phyloP scores from a whole-genome alignment of 2,113 vertebrate genomes.

The Engystomops pustulosus region DNA sequence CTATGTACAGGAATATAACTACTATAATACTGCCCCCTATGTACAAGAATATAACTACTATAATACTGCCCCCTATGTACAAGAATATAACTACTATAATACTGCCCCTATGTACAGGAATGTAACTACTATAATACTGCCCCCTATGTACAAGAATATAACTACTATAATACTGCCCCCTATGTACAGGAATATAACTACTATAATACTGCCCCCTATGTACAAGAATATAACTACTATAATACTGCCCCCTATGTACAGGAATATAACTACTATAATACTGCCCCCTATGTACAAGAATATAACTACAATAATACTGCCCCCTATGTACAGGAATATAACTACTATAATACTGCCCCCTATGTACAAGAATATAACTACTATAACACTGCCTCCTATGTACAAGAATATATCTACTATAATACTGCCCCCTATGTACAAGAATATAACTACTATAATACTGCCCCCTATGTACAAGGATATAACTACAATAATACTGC shows the following conservation, averaged over 20 bases:
- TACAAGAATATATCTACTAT: not conserved
- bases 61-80: not conserved
- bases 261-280: not conserved
- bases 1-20: not conserved
- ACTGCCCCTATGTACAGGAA: not conserved
- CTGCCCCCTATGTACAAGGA: conserved; percentile 3
- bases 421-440: not conserved
- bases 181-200: too few species aligned
- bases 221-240: too few species aligned
- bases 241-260: too few species aligned
- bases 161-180: too few species aligned
- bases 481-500: conserved; percentile 11
- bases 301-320: not conserved
- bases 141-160: too few species aligned
- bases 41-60: conserved; percentile 6
- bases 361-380: not conserved
- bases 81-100: conserved; percentile 12
- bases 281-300: not conserved
- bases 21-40: conserved; percentile 12
- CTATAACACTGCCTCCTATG: conserved; percentile 7
- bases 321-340: not conserved
- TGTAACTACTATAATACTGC: too few species aligned
- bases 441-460: conserved; percentile 13
- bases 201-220: too few species aligned
- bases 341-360: conserved; percentile 6